A percentile compares a stretch with the other conserved stretches of the same genome.
Evolutionary conservation across 2,113 vertebrate genomes (phyloP).

Genomic region (Oreotragus oreotragus): DNA sequence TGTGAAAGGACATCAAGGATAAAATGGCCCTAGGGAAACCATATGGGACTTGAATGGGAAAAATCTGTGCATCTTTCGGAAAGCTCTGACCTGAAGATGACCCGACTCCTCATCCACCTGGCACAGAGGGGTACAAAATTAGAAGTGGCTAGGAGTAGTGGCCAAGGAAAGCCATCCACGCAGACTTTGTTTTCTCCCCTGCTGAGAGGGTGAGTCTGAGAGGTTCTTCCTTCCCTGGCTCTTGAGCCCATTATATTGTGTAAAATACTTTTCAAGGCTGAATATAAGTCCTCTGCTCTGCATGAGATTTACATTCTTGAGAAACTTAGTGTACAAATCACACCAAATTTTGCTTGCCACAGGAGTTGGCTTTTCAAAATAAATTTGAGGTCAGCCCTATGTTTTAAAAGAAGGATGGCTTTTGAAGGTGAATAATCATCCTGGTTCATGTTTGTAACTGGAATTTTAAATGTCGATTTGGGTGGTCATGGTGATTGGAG

Average conservation of each 20-base stretch:
- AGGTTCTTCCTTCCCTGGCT: neutral
- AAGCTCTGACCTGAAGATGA: neutral
- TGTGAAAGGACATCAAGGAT: neutral
- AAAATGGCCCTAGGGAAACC: neutral
- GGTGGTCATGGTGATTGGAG: accelerated
- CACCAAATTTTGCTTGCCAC: constrained; percentile 11
- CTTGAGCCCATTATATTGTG: neutral
- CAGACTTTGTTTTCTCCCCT: neutral
- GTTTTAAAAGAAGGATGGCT: constrained; percentile 7
- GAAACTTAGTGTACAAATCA: neutral
- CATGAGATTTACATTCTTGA: neutral
- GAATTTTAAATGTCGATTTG: neutral
- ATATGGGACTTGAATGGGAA: neutral
- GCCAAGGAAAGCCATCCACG: neutral
- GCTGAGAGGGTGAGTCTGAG: neutral
- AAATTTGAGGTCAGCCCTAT: neutral
- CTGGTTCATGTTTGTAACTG: neutral
- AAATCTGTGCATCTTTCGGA: neutral
- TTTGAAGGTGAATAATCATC: neutral
- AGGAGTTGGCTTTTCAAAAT: constrained; percentile 43
- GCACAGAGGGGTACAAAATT: neutral
- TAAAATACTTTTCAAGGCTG: neutral
- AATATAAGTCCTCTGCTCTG: neutral
- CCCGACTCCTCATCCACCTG: neutral
- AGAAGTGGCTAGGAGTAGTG: neutral